Evolutionary conservation across 1,140 invertebrate species (phyloP), one percentile per base, ranked within the genome.

Genomic region (Liolophura sinensis): DNA sequence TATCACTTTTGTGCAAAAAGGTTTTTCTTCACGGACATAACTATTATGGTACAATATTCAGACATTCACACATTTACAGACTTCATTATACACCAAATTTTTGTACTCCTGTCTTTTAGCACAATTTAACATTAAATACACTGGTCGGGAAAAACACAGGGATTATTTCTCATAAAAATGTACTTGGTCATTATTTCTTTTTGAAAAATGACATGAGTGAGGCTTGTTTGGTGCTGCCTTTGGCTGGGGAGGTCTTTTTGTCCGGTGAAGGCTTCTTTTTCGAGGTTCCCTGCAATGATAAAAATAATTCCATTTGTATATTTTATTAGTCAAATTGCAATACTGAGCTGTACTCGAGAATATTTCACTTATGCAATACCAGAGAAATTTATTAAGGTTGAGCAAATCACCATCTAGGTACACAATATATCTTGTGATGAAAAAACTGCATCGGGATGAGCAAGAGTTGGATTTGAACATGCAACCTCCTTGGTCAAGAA

Each of bases 181-280:
- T 40, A 64, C 18, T 16, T 5, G 18, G 11, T 57, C 58, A 46
- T 70, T 62, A 78, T 66, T 76, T 76, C 57, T 80, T 80, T 51
- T 72, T 74, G 68, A 80, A 80, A 66, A 78, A 80, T 15, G 74
- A 74, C 58, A 68, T 78, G 20, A 80, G 58, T 22, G 75, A 75
- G n/a, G 69, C 73, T 60, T 80, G 78, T 58, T 76, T 80, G 16
- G 65, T 69, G 47, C 62, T 70, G 27, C 31, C 67, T 52, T 68
- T 51, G 1, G 62, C 47, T 7, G 73, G 71, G 3, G 69, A 60
- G 1, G 65, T 66, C 65, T 76, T 79, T 61, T 74, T 78, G 31
- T 68, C 57, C 61, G 75, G 75, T 24, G 75, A 73, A 16, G 62
- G 25, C 48, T 75, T 78, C 51, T 73, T 75, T 54, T 54, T 54